Base-by-base conservation (phyloP, 2,888 invertebrate genomes). In the Shargacucullia verbasci region DNA sequence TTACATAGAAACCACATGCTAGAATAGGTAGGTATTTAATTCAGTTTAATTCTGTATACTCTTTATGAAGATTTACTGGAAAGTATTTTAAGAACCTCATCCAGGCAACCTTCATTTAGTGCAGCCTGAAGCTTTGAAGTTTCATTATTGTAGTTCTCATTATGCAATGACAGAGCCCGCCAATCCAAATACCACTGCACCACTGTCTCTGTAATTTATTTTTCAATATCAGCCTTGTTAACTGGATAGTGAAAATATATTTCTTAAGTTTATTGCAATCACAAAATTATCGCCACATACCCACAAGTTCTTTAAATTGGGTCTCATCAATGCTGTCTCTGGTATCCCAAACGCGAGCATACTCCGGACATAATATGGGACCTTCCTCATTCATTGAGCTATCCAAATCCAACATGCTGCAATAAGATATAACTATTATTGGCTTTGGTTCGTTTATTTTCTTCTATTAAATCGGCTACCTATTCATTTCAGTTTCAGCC, bases 101-200 rank as follows among this genome's bases (percentile, higher is more conserved):
- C 82, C 5, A 87, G 12, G 34, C 75, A 54, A 74, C 86, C 88
- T 46, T 84, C 78, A 40, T 64, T 70, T 55, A 92, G 70, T 39
- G 87, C 87, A 39, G 65, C 47, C 48, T 70, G 73, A 13, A 94
- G 70, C 37, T 79, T 76, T 45, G 57, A 52, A 59, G 73, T 80
- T 39, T 83, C 83, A 59, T 74, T 84, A 33, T 60, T 80, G 47
- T 65, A 67, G 56, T 80, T 82, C 45, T 80, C 81, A 27, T 72
- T 76, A 38, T 82, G 82, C 29, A 89, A 57, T 8, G 86, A 83
- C 12, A 91, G 60, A 49, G 78, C 71, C 35, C 82, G 79, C 87
- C 88, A 91, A 61, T 93, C 91, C 12, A 62, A 65, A 75, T 88
- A 90, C 93, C 93, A 94, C 59, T 89, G 86, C 25, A 84, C 60